Evolutionary conservation across 2,888 invertebrate species (phyloP).

Genomic region (Acrocyrtus sp.): DNA sequence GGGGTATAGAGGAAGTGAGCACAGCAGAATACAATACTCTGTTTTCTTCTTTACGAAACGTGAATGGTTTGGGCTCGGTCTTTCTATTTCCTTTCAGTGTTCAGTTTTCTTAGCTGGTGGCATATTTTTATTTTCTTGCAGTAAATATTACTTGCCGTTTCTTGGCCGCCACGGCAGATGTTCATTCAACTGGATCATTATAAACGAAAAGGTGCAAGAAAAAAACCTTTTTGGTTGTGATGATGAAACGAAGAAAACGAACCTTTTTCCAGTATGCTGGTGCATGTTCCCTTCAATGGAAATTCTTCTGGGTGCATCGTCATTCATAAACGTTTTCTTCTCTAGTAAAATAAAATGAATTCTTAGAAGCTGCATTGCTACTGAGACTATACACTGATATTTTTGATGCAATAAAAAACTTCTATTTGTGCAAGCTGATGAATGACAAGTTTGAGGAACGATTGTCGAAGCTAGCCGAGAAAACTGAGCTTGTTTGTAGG

Average conservation of each 20-base stretch:
- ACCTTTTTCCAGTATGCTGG: background rate
- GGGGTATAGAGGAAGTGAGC: too few relatives aligned
- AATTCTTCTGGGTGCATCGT: too few relatives aligned
- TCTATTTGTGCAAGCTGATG: conserved; percentile 24
- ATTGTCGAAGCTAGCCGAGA: background rate
- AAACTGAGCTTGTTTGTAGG: background rate
- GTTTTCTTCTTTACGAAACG: background rate
- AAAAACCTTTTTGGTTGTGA: conserved; percentile 26
- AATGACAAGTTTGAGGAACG: conserved; percentile 39
- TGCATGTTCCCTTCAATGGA: too few relatives aligned
- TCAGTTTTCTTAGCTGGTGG: conserved; percentile 34
- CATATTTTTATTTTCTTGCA: conserved; percentile 2
- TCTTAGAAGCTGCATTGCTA: too few relatives aligned
- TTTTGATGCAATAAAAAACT: too few relatives aligned
- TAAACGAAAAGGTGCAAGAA: conserved; percentile 21
- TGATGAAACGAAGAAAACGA: conserved; percentile 3
- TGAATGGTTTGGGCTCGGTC: background rate
- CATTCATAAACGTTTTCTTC: background rate
- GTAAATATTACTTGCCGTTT: conserved; percentile 3
- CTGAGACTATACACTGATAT: too few relatives aligned
- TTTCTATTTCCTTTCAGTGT: background rate
- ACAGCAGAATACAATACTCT: too few relatives aligned
- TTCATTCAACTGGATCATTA: conserved; percentile 37
- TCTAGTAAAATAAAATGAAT: too few relatives aligned
- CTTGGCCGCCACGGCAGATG: conserved; percentile 38